These are phyloP conservation scores for Synergus itoensis DNA, from an alignment of 2,888 invertebrate genomes.

Conservation along the genomic window DNA sequence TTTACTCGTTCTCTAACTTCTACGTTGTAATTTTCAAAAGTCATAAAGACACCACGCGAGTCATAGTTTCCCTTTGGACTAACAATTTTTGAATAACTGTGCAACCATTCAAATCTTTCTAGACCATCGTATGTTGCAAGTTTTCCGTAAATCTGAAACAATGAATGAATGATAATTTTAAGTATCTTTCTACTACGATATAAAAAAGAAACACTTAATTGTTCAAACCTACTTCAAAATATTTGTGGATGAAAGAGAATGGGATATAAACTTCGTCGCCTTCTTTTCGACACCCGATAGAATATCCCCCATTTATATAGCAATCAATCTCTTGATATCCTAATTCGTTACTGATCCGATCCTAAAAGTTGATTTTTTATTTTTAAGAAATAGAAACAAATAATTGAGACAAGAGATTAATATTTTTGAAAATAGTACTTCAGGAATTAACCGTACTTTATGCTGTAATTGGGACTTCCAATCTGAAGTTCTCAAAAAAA, in stretches of 20 bases:
- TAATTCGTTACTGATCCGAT: conserved; percentile 74
- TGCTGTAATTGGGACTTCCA: conserved; percentile 73
- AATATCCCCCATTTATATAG: conserved; percentile 92
- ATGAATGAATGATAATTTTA: background rate
- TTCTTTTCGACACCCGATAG: conserved; percentile 88
- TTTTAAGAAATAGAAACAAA: background rate
- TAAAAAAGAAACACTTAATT: conserved; percentile 19
- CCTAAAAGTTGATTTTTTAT: conserved; percentile 58
- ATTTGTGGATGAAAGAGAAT: conserved; percentile 94
- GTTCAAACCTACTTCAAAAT: conserved; percentile 88
- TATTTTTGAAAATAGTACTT: background rate
- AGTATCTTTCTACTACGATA: background rate
- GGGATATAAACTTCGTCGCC: conserved; percentile 94
- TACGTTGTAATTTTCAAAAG: conserved; percentile 98
- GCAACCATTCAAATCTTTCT: conserved; percentile 96
- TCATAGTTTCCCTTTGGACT: conserved; percentile 94
- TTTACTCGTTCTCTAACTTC: conserved; percentile 97
- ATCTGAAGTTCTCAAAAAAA: conserved; percentile 68
- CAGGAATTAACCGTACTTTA: conserved; percentile 62
- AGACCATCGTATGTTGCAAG: conserved; percentile 85
- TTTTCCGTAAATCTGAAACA: conserved; percentile 89
- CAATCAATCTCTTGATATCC: conserved; percentile 88
- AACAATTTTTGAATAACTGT: conserved; percentile 95
- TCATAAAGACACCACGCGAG: conserved; percentile 94
- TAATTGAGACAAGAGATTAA: background rate